A percentile compares a stretch with the other conserved stretches of the same genome.
These are phyloP conservation scores for Sinocyclocheilus maitianheensis DNA, from an alignment of 2,113 vertebrate genomes.

Conservation along the genomic window DNA sequence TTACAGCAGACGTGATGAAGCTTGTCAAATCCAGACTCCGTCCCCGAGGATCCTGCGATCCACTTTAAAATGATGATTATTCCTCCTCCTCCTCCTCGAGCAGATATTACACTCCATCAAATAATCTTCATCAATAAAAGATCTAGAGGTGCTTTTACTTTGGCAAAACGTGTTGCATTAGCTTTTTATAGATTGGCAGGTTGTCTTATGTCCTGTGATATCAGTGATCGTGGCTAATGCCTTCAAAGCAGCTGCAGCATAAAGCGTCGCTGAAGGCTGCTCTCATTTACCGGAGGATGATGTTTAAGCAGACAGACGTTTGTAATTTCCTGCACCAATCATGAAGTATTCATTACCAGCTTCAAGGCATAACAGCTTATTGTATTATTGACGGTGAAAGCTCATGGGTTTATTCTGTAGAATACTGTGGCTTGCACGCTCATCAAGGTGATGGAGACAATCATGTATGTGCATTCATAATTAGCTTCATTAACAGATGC, in stretches of 20 bases:
- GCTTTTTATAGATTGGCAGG: conserved; percentile 12
- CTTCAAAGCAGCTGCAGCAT: neutral
- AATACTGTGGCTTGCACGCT: neutral
- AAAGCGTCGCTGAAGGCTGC: neutral
- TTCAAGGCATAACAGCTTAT: conserved; percentile 27
- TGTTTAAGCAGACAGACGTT: conserved; percentile 24
- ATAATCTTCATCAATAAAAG: conserved; percentile 26
- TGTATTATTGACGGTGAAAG: conserved; percentile 39
- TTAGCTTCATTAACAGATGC: neutral
- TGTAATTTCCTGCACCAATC: neutral
- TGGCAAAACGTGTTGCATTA: conserved; percentile 10
- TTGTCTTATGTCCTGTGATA: conserved; percentile 18
- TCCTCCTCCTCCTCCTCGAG: neutral
- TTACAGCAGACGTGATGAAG: neutral
- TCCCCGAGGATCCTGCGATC: neutral
- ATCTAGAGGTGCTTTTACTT: conserved; percentile 36
- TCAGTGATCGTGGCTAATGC: conserved; percentile 12
- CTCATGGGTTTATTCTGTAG: conserved; percentile 4
- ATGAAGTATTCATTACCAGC: conserved; percentile 39
- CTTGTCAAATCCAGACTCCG: neutral
- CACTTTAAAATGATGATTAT: neutral
- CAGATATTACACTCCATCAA: conserved; percentile 12
- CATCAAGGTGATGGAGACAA: conserved; percentile 9
- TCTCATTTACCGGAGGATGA: neutral
- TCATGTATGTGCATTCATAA: conserved; percentile 10